phyloP scores from a whole-genome alignment of 2,888 invertebrate species.

The Lymantria dispar region DNA sequence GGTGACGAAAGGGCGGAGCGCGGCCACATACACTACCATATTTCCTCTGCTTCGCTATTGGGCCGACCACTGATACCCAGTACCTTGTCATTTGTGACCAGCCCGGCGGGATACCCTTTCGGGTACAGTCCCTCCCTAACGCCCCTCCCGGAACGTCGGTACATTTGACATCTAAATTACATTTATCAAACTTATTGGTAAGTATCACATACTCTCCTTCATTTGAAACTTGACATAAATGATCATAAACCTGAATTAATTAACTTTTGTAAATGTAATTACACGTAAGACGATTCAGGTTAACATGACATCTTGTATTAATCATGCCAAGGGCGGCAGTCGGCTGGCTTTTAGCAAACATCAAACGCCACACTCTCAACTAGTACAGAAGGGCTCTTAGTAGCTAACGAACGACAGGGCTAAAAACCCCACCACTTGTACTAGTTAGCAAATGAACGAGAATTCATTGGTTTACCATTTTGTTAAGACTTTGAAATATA shows the following conservation, averaged over 20 bases:
- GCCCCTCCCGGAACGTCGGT: no score
- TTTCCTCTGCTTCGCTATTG: no score
- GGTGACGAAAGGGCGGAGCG: no score
- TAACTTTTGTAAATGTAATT: constrained; percentile 11
- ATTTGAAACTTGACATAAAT: no score
- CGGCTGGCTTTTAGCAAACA: constrained; percentile 41
- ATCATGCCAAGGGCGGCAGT: constrained; percentile 49
- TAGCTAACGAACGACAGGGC: constrained; percentile 51
- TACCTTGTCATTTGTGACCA: no score
- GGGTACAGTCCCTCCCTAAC: no score
- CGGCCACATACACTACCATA: no score
- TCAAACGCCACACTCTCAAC: constrained; percentile 54
- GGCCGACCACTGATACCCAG: no score
- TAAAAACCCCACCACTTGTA: constrained; percentile 37
- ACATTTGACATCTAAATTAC: no score
- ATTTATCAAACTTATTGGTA: no score
- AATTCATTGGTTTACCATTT: constrained; percentile 17
- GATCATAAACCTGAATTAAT: constrained; percentile 8
- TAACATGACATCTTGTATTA: constrained; percentile 40
- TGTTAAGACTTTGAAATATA: constrained; percentile 4
- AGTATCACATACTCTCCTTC: no score
- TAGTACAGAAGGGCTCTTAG: constrained; percentile 41
- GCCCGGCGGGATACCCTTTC: no score
- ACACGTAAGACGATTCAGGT: constrained; percentile 26
- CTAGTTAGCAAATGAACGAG: constrained; percentile 36